These are phyloP conservation scores for Drosophila truncata DNA, from an alignment of 1,140 invertebrate genomes.

Conservation along the genomic window DNA sequence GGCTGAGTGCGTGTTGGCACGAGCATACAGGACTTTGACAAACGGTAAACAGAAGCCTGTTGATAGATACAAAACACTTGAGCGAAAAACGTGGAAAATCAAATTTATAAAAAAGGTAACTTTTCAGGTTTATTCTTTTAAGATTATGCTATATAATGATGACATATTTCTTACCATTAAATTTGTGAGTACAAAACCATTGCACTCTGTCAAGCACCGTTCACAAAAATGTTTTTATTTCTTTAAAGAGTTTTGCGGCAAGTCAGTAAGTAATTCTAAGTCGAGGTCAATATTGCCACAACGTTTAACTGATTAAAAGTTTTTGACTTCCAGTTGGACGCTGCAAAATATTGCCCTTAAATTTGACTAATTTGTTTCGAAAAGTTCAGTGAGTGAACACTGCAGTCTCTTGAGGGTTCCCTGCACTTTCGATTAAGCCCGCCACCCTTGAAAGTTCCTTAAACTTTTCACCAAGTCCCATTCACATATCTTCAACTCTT, in stretches of 20 bases:
- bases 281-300: neutral
- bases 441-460: conserved; percentile 18
- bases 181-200: too few species aligned
- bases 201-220: neutral
- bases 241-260: neutral
- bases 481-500: conserved; percentile 8
- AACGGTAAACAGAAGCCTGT: conserved; percentile 31
- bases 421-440: conserved; percentile 7
- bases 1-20: conserved; percentile 39
- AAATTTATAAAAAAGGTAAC: neutral
- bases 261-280: neutral
- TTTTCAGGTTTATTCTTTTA: neutral
- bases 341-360: neutral
- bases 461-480: conserved; percentile 1
- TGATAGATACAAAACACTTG: conserved; percentile 16
- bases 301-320: conserved; percentile 1
- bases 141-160: neutral
- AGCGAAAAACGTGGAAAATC: neutral
- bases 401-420: conserved; percentile 5
- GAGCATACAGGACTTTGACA: conserved; percentile 18
- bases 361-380: conserved; percentile 3
- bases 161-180: too few species aligned
- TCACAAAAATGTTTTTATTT: neutral
- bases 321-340: neutral
- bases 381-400: conserved; percentile 1